Evolutionary conservation across 1,140 invertebrate species (phyloP), one percentile per base, ranked within the genome.

Genomic region (Capitella teleta): DNA sequence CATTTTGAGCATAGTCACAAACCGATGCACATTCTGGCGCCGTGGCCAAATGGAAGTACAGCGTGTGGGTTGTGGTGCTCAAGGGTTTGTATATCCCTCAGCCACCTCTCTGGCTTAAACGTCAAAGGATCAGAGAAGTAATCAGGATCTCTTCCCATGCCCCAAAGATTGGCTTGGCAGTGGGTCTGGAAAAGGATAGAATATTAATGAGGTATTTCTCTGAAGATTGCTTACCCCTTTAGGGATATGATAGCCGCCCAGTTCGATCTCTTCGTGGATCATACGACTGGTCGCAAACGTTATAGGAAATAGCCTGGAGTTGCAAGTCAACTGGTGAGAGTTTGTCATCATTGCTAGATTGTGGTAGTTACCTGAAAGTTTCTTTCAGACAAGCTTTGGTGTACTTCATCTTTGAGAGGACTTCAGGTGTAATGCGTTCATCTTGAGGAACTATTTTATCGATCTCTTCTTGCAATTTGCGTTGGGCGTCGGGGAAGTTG

Each of bases 351-450:
- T n/a, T n/a, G n/a, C n/a, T n/a, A n/a, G n/a, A n/a, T n/a, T n/a
- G n/a, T n/a, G n/a, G n/a, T n/a, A n/a, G n/a, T n/a, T n/a, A 87
- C 85, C 86, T 82, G 55, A 90, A 91, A 0, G 84, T 78, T 76
- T 97, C 91, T 45, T 80, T 82, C 3, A 92, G 77, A 52, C 89
- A 92, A 2, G 89, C 89, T 57, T 83, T 83, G 1, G 91, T 75
- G 59, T 89, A 91, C 12, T 78, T 77, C 47, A 82, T 64, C 38
- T 78, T 76, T 1, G 76, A 63, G 1, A 91, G 64, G 42, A 79
- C 74, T 26, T 81, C 76, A 8, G 78, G 76, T 1, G 80, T 85
- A 1, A 92, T 69, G 0, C 32, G 76, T 80, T 4, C 77, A 75
- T 44, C 76, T 71, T 6, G 75, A 69, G 1, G 77, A 19, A 2